Evolutionary conservation across 2,797 vertebrate genomes (phyloP), one percentile per base, ranked within the genome.

Genomic region (Tangara arthus): DNA sequence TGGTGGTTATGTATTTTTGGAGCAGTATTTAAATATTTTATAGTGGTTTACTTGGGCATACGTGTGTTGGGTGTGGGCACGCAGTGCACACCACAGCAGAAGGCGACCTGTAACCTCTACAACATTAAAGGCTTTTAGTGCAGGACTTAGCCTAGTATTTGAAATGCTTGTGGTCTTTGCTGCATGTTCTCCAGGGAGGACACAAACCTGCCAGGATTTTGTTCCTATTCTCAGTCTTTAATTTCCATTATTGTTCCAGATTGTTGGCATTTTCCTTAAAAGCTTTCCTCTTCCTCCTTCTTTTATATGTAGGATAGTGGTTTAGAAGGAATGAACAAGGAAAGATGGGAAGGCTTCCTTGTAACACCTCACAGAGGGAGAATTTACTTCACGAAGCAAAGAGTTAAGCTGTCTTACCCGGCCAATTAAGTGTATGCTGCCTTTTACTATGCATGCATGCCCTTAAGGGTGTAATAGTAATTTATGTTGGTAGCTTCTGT

Each of bases 11-110:
- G n/a, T 90, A 71, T 93, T 91, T 94, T 85, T 94, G 61, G 89
- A 94, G 41, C 47, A 65, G 37, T 18, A 5, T 68, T 91, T 91
- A 90, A 93, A 83, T 96, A 82, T 97, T 93, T 95, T 53, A 94
- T 84, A 16, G 28, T 8, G 41, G 41, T 79, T 87, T 69, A 17
- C 60, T 85, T 71, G 64, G 61, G 71, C 61, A 49, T 39, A 34
- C 0, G 0, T 5, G 6, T 73, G 32, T 87, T 95, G 60, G 3
- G 7, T 46, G 57, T 55, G 71, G 50, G 42, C 35, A 39, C 32
- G 50, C 49, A 18, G 68, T 15, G 37, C 44, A 17, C n/a, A 34
- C 30, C 18, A 1, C 39, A 26, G 50, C 52, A 85, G 47, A 92
- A 76, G 27, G 50, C 12, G 39, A 85, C 89, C 61, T 60, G 46